Base-by-base conservation (phyloP, 2,888 invertebrate species). In the Meteorus cinctellus region DNA sequence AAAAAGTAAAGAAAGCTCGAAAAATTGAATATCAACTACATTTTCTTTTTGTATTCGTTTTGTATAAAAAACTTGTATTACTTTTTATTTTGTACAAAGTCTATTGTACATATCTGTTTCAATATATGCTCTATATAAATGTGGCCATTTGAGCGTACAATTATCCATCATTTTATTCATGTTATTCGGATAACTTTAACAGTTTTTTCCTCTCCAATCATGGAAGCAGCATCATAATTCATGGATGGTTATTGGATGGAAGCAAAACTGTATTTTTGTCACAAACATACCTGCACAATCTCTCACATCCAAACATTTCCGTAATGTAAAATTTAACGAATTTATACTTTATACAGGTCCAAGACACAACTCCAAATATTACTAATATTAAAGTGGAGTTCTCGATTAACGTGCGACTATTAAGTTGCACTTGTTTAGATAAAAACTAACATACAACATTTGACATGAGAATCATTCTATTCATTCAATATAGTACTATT, bases 201-300 rank as follows among this genome's bases (percentile, higher is more conserved):
- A 65, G 4, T 19, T 63, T 63, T 72, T 59, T 55, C 24, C 4
- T n/a, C 2, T 55, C 24, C 19, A 19, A 55, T 41, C 27, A 55
- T 36, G 31, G 45, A 65, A 31, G 51, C 51, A 70, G 12, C 41
- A 70, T 29, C 2, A 55, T 10, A 59, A 70, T 34, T 55, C 8
- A 34, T 36, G 34, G 16, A 34, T 29, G 66, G 67, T 19, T 29
- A 29, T 60, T 67, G 75, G 67, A 75, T 75, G 75, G 75, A 75
- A 75, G 75, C 75, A 59, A 59, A 71, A 71, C 36, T 70, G 55
- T 16, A 75, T 66, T 59, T 59, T 48, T 29, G n/a, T 59, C 27
- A 65, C 24, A 60, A 51, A 51, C 31, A 34, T 48, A 51, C 19
- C 6, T 2, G 16, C 68, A 29, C 19, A 51, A 19, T 16, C 8